Percentiles rank a stretch among this genome's conserved stretches.
These are phyloP conservation scores for Ptilonorhynchus violaceus DNA, from an alignment of 2,113 vertebrate genomes.

Conservation along the genomic window DNA sequence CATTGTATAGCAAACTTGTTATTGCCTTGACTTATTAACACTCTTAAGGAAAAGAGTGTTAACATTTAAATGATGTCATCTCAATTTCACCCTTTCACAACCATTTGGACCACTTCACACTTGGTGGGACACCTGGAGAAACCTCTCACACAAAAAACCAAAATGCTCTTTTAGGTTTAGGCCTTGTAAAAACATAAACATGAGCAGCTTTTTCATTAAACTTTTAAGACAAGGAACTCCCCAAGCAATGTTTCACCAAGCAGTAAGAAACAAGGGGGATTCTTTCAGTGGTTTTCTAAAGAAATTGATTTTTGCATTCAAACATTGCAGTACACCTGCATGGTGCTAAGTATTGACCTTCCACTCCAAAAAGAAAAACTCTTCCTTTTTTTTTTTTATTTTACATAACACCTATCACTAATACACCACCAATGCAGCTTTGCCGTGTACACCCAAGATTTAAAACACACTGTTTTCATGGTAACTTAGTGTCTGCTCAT, in stretches of 20 bases:
- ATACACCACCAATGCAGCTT: not conserved
- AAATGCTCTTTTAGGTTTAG: not conserved
- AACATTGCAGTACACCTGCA: not conserved
- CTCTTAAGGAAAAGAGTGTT: not conserved
- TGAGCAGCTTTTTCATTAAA: not conserved
- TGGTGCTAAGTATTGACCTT: not conserved
- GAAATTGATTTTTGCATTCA: not conserved
- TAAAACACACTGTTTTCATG: not conserved
- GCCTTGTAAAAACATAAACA: not conserved
- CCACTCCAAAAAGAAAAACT: not conserved
- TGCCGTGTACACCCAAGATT: not conserved
- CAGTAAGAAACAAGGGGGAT: not conserved
- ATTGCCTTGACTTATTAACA: not conserved
- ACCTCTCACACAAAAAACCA: not conserved
- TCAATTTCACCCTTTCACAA: not conserved
- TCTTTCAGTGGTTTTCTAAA: not conserved
- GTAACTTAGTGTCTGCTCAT: not conserved
- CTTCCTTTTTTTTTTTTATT: not conserved
- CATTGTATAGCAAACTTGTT: not conserved
- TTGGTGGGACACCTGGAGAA: not conserved
- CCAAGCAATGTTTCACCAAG: not conserved
- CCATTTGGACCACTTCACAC: not conserved
- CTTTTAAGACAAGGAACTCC: not conserved
- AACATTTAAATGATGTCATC: not conserved
- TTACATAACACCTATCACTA: not conserved